A percentile compares a stretch with the other conserved stretches of the same genome.
Conservation (phyloP, 2,888 invertebrate species). For the Melikaiella ostensackeni region DNA sequence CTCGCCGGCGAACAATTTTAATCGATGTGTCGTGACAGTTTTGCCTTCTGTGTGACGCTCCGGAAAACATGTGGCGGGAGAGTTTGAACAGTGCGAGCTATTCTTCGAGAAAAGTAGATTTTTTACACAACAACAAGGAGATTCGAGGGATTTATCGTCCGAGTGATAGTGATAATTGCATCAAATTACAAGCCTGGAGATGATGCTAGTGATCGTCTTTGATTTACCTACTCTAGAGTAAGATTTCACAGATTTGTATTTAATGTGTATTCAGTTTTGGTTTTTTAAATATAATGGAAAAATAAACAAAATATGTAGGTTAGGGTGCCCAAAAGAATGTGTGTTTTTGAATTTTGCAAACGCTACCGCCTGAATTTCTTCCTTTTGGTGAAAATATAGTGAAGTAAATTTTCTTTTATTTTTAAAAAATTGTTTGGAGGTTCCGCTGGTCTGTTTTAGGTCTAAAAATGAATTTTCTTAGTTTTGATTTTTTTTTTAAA, state of each 20-base stretch:
- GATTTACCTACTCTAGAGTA: constrained; percentile 49
- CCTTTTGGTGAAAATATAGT: too few relatives aligned
- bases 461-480: too few relatives aligned
- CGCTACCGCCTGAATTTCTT: too few relatives aligned
- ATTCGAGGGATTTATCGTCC: constrained; percentile 23
- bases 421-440: too few relatives aligned
- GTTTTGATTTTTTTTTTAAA: too few relatives aligned
- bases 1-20: constrained; percentile 48
- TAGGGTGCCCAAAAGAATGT: too few relatives aligned
- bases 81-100: constrained; percentile 45
- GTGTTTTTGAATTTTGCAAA: too few relatives aligned
- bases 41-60: constrained; percentile 31
- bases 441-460: too few relatives aligned
- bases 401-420: too few relatives aligned
- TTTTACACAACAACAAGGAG: constrained; percentile 14
- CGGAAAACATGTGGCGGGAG: constrained; percentile 48
- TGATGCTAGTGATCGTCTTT: constrained; percentile 50
- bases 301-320: too few relatives aligned
- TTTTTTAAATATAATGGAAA: too few relatives aligned
- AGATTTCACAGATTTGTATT: constrained; percentile 38
- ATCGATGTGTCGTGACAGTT: constrained; percentile 47
- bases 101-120: constrained; percentile 35
- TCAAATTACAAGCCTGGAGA: constrained; percentile 39
- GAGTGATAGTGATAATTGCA: constrained; percentile 52
- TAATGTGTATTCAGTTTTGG: background rate